Evolutionary conservation across 1,140 invertebrate species (phyloP).

Genomic region (Ips typographus): DNA sequence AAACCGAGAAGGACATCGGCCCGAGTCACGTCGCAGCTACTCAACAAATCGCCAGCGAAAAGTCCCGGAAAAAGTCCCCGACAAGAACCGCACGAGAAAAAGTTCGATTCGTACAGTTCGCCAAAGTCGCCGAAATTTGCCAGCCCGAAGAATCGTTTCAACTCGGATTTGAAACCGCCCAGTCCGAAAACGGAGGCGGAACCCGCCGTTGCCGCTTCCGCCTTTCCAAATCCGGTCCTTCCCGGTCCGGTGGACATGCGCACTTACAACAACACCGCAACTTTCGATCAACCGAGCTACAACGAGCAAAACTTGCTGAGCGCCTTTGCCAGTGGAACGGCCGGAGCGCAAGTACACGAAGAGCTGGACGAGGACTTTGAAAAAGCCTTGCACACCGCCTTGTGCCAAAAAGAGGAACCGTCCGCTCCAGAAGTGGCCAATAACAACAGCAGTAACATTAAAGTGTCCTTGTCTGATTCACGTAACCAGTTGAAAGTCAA

Average conservation of each 20-base stretch:
- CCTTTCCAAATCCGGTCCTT: constrained; percentile 65
- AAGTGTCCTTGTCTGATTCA: constrained; percentile 71
- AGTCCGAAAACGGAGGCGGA: constrained; percentile 46
- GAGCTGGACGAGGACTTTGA: constrained; percentile 78
- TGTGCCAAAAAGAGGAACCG: constrained; percentile 56
- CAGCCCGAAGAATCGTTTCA: constrained; percentile 52
- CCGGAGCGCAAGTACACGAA: constrained; percentile 65
- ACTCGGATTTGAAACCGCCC: constrained; percentile 49
- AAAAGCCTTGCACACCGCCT: constrained; percentile 69
- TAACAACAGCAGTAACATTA: constrained; percentile 58
- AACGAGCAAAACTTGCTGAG: constrained; percentile 63
- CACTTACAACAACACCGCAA: constrained; percentile 69
- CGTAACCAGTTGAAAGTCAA: constrained; percentile 86
- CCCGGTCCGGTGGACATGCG: constrained; percentile 86
- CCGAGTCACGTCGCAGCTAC: constrained; percentile 59
- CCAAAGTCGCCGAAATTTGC: constrained; percentile 60
- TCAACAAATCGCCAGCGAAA: constrained; percentile 68
- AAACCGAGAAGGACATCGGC: constrained; percentile 66
- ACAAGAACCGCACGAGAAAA: constrained; percentile 61
- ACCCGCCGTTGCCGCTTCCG: constrained; percentile 41
- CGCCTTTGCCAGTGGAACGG: constrained; percentile 63
- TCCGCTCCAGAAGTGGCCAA: constrained; percentile 50
- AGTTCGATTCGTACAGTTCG: constrained; percentile 59
- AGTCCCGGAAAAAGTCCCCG: constrained; percentile 76
- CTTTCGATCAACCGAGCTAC: constrained; percentile 57